These are phyloP conservation scores for Motacilla alba DNA, from an alignment of 2,113 vertebrate species.

Conservation along the genomic window DNA sequence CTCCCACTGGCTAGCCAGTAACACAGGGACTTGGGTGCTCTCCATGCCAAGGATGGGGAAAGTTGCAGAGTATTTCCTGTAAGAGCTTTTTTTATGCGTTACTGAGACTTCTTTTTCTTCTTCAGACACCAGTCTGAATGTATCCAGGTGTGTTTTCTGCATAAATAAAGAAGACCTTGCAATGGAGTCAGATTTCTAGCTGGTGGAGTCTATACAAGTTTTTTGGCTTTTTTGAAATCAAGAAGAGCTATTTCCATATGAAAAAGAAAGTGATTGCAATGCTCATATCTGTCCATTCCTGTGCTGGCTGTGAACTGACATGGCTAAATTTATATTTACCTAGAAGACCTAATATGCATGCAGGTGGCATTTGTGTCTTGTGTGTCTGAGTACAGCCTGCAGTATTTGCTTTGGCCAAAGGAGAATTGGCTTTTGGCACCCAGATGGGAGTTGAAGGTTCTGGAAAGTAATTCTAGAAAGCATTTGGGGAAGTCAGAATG, in stretches of 20 bases:
- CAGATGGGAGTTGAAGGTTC: background rate
- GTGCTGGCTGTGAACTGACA: background rate
- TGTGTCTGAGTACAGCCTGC: background rate
- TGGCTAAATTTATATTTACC: background rate
- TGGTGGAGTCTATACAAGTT: background rate
- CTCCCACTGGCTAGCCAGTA: rapidly evolving
- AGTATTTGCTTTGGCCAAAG: background rate
- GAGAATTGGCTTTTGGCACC: background rate
- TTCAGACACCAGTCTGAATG: background rate
- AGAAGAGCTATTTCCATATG: background rate
- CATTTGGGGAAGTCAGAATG: background rate
- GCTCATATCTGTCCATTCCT: background rate
- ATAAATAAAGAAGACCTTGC: background rate
- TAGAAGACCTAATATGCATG: background rate
- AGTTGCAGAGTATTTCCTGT: background rate
- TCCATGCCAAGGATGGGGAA: background rate
- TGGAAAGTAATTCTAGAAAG: background rate
- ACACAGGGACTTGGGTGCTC: rapidly evolving
- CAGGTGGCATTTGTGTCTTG: background rate
- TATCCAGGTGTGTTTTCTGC: background rate
- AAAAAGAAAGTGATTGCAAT: background rate
- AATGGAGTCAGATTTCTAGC: background rate
- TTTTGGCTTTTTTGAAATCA: background rate
- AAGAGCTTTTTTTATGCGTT: background rate
- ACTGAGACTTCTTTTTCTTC: background rate